Evolutionary conservation across 1,140 invertebrate species (phyloP).

Genomic region (Drosophila repletoides): DNA sequence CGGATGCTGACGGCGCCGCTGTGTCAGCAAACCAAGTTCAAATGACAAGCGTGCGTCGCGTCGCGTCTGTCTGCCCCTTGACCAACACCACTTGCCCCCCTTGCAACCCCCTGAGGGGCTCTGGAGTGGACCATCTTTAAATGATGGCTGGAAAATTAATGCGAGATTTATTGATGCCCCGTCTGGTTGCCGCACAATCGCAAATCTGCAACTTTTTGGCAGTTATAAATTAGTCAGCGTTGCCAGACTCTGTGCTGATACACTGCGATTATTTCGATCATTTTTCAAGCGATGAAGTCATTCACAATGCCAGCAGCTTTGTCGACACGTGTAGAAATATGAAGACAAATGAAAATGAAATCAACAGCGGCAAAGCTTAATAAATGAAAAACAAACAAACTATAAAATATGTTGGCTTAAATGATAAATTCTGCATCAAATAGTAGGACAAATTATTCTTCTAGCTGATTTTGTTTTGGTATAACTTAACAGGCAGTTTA

Average conservation of each 20-base stretch:
- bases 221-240: slow-evolving; percentile 71
- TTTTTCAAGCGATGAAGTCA: slow-evolving; percentile 42
- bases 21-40: slow-evolving; percentile 46
- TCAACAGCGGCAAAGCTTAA: too few relatives aligned
- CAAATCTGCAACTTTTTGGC: slow-evolving; percentile 59
- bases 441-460: too few relatives aligned
- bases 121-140: slow-evolving; percentile 4
- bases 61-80: background rate
- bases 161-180: slow-evolving; percentile 72
- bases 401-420: too few relatives aligned
- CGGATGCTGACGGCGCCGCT: slow-evolving; percentile 1
- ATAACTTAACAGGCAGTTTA: too few relatives aligned
- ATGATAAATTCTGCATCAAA: too few relatives aligned
- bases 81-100: background rate
- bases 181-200: slow-evolving; percentile 21
- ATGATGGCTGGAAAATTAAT: slow-evolving; percentile 59
- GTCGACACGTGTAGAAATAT: slow-evolving; percentile 8
- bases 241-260: slow-evolving; percentile 22
- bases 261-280: slow-evolving; percentile 21
- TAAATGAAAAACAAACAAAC: too few relatives aligned
- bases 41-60: slow-evolving; percentile 35
- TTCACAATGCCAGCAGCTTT: slow-evolving; percentile 19
- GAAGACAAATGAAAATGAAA: slow-evolving; percentile 18
- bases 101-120: too few relatives aligned
- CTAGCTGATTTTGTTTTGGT: too few relatives aligned